These are phyloP conservation scores for Schlechtendalia chinensis DNA, from an alignment of 1,140 invertebrate genomes.

Conservation along the genomic window DNA sequence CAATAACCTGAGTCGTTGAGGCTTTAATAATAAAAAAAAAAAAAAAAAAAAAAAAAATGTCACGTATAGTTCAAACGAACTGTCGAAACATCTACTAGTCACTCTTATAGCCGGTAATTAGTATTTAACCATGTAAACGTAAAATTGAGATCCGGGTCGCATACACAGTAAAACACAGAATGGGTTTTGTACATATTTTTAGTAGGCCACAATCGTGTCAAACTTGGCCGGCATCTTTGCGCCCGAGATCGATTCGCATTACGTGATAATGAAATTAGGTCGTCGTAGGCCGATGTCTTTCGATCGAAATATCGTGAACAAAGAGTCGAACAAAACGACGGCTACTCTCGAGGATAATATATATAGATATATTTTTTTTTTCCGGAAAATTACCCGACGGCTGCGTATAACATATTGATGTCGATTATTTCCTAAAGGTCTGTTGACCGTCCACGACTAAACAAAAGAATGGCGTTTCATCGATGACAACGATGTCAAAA, in stretches of 20 bases:
- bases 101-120: no score
- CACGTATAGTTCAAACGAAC: no score
- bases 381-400: not conserved
- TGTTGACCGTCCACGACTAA: no score
- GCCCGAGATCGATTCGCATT: not conserved
- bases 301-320: not conserved
- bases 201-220: not conserved
- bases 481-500: no score
- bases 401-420: no score
- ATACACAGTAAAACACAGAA: not conserved
- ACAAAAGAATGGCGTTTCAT: no score
- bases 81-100: no score
- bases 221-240: not conserved
- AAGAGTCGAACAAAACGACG: not conserved
- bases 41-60: no score
- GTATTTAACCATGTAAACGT: not conserved
- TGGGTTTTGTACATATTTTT: not conserved
- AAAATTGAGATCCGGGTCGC: not conserved
- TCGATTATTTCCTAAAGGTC: no score
- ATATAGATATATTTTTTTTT: not conserved
- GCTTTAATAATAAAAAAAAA: no score
- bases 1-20: no score
- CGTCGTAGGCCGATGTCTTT: no score
- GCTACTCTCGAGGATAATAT: not conserved
- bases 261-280: not conserved